Base-by-base conservation (phyloP, 2,113 vertebrate species). In the Menura novaehollandiae region DNA sequence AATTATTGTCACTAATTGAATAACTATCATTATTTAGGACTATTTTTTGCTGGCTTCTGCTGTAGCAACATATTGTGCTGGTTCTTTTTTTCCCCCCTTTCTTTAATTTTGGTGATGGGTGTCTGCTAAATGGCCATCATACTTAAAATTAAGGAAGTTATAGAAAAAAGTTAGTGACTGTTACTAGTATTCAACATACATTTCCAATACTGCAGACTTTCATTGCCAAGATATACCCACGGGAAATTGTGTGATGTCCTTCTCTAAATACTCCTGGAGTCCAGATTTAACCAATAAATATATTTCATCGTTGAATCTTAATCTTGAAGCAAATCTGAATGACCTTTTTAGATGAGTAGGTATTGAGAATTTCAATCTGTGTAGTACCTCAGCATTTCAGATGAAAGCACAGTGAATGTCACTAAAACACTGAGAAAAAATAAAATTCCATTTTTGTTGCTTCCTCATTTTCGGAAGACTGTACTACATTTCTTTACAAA, bases 251-350 rank as follows among this genome's bases (percentile, higher is more conserved):
- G 46, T 62, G 28, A 86, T 76, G 30, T 71, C 9, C 17, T 92
- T 90, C 77, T 79, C 64, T 86, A 85, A 96, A 68, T 92, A 62
- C 51, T 95, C 66, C 62, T 58, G 43, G 78, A 92, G 73, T 53
- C 71, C 41, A 46, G 6, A 91, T 87, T 94, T 86, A 92, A 92
- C 44, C 33, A 83, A 51, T 49, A 73, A 81, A 72, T 56, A 85
- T 93, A 88, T 80, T 97, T 92, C 6, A 24, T 69, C 28, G 33
- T 60, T 7, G 32, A 60, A 59, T 72, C 41, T 56, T 63, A 77
- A 49, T 81, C 52, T 78, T 89, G 76, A 90, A 88, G 15, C 44
- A 95, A 75, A 85, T 56, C 89, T 1, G 1, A 79, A 89, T 63
- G 28, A 95, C 73, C 86, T 85, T 89, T 88, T 85, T 59, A 88